Conservation (phyloP, 2,888 invertebrate genomes). For the Molorchus minor region DNA sequence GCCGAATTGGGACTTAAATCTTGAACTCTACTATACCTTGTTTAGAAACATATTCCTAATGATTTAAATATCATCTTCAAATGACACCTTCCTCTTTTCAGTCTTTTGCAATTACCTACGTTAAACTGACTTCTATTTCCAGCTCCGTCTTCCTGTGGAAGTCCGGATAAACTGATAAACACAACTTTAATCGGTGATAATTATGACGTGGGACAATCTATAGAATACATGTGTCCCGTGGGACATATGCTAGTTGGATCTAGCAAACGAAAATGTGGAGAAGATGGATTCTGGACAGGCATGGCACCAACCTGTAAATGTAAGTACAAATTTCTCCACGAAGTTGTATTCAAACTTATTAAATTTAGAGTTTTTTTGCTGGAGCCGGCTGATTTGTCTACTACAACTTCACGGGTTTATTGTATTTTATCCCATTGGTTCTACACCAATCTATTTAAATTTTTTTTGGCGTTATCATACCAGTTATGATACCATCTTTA, state of each 20-base stretch:
- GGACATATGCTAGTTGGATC: constrained; percentile 83
- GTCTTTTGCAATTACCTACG: constrained; percentile 4
- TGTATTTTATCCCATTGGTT: no score
- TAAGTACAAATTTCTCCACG: constrained; percentile 68
- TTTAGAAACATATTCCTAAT: no score
- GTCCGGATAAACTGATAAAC: constrained; percentile 85
- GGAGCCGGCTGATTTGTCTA: no score
- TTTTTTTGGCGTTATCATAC: no score
- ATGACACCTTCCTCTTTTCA: neutral
- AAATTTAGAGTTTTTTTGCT: neutral
- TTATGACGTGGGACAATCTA: constrained; percentile 75
- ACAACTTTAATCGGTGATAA: constrained; percentile 80
- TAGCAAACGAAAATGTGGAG: constrained; percentile 73
- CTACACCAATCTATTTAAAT: no score
- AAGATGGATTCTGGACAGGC: constrained; percentile 86
- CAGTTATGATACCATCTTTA: no score
- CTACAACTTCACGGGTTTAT: no score
- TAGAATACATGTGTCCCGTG: constrained; percentile 81
- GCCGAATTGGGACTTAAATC: no score
- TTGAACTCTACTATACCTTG: no score
- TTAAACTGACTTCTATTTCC: constrained; percentile 40
- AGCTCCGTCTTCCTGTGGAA: constrained; percentile 88
- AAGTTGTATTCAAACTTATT: no score
- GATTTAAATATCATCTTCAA: no score
- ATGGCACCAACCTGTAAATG: constrained; percentile 86